phyloP scores from a whole-genome alignment of 2,113 vertebrate species.

The Paramormyrops kingsleyae region DNA sequence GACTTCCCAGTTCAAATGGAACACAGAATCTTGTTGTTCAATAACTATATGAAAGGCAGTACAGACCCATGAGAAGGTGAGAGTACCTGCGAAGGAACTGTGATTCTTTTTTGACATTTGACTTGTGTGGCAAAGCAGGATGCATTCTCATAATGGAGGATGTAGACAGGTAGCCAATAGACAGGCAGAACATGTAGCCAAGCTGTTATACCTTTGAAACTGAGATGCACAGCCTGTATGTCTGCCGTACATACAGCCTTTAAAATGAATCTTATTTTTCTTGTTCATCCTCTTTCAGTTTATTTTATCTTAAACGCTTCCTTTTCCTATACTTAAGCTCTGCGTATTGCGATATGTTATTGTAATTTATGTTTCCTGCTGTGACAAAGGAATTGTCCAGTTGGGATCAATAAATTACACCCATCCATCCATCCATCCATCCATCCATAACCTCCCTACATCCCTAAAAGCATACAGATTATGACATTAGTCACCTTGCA shows the following conservation, averaged over 20 bases:
- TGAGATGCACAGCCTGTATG: neutral
- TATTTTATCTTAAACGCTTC: neutral
- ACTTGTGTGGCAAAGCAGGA: neutral
- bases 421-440: neutral
- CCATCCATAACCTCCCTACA: neutral
- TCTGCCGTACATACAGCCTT: neutral
- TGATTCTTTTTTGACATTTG: neutral
- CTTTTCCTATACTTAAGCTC: neutral
- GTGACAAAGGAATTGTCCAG: neutral
- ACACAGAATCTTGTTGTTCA: neutral
- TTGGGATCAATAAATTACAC: neutral
- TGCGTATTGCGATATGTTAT: neutral
- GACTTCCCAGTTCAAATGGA: neutral
- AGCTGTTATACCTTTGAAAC: neutral
- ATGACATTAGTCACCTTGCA: conserved; percentile 18
- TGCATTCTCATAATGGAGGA: neutral
- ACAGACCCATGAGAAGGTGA: neutral
- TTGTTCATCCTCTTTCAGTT: neutral
- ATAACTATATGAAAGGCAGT: neutral
- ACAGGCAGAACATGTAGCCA: neutral
- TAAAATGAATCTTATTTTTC: neutral
- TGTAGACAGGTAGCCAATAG: neutral
- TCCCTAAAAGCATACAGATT: neutral
- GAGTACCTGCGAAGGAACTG: neutral
- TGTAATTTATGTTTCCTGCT: neutral